Base-by-base conservation (phyloP, 2,113 vertebrate genomes). In the Ochotona princeps region DNA sequence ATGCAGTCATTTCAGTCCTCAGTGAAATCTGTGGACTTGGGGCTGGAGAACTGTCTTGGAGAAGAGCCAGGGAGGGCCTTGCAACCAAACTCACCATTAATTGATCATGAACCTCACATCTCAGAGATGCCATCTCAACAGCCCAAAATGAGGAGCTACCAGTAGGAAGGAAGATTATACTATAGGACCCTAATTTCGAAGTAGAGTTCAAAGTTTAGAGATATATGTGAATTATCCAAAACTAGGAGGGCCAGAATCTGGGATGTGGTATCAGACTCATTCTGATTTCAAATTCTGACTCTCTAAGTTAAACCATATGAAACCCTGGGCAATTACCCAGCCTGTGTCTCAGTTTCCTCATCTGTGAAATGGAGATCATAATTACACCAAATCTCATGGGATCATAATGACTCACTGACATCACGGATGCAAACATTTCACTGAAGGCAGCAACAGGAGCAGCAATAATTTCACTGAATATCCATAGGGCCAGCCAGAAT, bases 1-100 rank as follows among this genome's bases (percentile, higher is more conserved):
- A 96, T 1, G 72, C 91, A 96, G 89, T 94, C 96, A 95, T 96
- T 92, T 95, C 96, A n/a, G 81, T 91, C 84, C 81, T 95, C 81
- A 5, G 93, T 63, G 69, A 95, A 95, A 92, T 85, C 83, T 95
- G 87, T 67, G 93, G 90, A 78, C 51, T 26, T 44, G 70, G 81
- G 60, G n/a, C 78, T 89, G 65, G 79, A 84, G 73, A 70, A 92
- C 14, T 23, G 9, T 90, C 74, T 74, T 17, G 74, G 25, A 89
- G 81, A 51, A 91, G 26, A 84, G 83, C 38, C 30, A 49, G 73
- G 1, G 73, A 49, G 73, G 1, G 73, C n/a, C 87, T 63, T 57
- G 57, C 2, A 44, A 32, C 35, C 87, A 74, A 84, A 81, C 21
- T 65, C 60, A n/a, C 76, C 44, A 0, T 70, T 78, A 81, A 70